Conservation (phyloP, 2,113 vertebrate genomes). For the Nothoprocta pentlandii region DNA sequence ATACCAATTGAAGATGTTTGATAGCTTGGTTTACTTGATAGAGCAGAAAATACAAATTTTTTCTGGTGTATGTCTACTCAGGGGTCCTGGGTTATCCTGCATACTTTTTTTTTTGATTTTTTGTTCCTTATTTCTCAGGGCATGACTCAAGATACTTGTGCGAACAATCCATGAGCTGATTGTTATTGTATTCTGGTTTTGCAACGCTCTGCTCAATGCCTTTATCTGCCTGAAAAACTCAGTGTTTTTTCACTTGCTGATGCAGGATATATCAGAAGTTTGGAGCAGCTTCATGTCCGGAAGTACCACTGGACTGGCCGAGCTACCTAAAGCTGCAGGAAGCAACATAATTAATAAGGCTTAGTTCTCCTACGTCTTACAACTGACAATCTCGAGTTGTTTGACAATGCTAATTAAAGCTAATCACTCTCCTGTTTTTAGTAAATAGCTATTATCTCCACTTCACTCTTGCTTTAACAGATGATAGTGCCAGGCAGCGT, state of each 20-base stretch:
- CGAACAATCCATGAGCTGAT: background rate
- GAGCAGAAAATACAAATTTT: background rate
- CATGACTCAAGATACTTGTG: background rate
- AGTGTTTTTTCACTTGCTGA: background rate
- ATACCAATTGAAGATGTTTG: background rate
- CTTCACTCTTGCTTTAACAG: conserved; percentile 72
- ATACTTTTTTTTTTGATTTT: background rate
- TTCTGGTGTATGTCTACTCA: background rate
- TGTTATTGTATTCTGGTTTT: background rate
- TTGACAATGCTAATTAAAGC: conserved; percentile 69
- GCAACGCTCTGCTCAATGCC: accelerated
- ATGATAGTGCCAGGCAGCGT: conserved; percentile 14
- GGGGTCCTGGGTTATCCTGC: background rate
- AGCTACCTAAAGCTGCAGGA: conserved; percentile 67
- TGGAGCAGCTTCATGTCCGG: background rate
- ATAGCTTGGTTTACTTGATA: accelerated
- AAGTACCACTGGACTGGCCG: conserved; percentile 40
- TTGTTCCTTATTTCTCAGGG: accelerated
- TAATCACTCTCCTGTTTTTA: conserved; percentile 60
- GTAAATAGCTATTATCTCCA: conserved; percentile 72
- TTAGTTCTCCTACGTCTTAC: conserved; percentile 67
- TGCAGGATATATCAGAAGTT: accelerated
- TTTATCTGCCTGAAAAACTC: background rate
- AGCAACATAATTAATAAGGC: conserved; percentile 63
- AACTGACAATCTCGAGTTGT: conserved; percentile 59